Base-by-base conservation (phyloP, 2,888 invertebrate genomes). In the Nesidiocoris tenuis region DNA sequence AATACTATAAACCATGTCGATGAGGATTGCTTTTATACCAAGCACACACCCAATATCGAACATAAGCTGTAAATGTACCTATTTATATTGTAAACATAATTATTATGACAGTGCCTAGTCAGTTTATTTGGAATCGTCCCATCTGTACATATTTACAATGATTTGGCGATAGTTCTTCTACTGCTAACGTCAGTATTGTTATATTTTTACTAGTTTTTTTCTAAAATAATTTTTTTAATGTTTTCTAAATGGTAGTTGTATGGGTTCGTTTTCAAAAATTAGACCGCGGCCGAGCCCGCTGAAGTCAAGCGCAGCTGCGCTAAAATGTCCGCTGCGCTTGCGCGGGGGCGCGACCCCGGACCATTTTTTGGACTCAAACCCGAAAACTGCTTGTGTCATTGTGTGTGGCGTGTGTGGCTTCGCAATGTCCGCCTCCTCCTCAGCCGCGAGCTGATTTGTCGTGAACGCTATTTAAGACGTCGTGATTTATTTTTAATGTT, bases 101-200 rank as follows among this genome's bases (percentile, higher is more conserved):
- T 61, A 54, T 68, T 77, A 77, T 72, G 64, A 75, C 76, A 78
- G 78, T 78, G 78, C 78, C 78, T 78, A 78, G 78, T 77, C 76
- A 78, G 78, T 76, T 78, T 78, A 23, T 74, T 57, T 59, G 56
- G 72, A 77, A 77, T 75, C 67, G n/a, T 21, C 59, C 74, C 22
- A 67, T 74, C 74, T 77, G 71, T 75, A 57, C 7, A 59, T 72
- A 25, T 71, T 68, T 57, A 22, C 7, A 17, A 68, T 17, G n/a
- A n/a, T n/a, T n/a, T n/a, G 59, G 59, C 59, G n/a, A 9, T 59
- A 9, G 3, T 59, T 59, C 59, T n/a, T 59, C 17, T 59, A 17
- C 18, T 17, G n/a, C n/a, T 59, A 17, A 17, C 18, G 57, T 70
- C 70, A 70, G 61, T 70, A 59, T 59, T 61, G 23, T 23, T 24